phyloP scores from a whole-genome alignment of 2,113 vertebrate species.

The Mola mola region DNA sequence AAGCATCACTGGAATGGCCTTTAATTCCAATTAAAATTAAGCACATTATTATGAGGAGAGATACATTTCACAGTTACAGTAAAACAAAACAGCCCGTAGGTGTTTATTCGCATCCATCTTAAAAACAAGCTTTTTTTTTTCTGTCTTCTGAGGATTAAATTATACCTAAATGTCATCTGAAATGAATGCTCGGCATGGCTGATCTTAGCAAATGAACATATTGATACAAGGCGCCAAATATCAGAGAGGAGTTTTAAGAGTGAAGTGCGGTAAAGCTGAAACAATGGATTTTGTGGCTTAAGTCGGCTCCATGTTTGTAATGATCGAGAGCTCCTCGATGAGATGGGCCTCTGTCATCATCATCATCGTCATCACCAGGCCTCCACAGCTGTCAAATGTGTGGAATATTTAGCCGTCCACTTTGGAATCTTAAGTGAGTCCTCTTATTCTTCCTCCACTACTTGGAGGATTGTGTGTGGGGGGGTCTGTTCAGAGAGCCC shows the following conservation, averaged over 20 bases:
- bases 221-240: constrained; percentile 40
- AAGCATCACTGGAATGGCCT: constrained; percentile 69
- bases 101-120: constrained; percentile 47
- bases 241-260: constrained; percentile 6
- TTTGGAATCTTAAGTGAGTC: constrained; percentile 40
- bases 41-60: constrained; percentile 29
- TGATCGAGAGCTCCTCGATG: not conserved
- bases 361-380: constrained; percentile 3
- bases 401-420: constrained; percentile 17
- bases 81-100: constrained; percentile 59
- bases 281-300: not conserved
- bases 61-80: constrained; percentile 20
- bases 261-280: not conserved
- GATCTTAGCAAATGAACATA: constrained; percentile 58
- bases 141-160: constrained; percentile 41
- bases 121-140: constrained; percentile 46
- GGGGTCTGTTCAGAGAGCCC: constrained; percentile 34
- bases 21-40: constrained; percentile 64
- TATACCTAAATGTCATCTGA: constrained; percentile 69
- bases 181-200: constrained; percentile 33
- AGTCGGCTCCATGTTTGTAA: not conserved
- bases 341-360: constrained; percentile 32
- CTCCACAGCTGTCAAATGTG: constrained; percentile 8
- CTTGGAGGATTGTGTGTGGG: constrained; percentile 39
- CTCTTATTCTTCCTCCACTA: constrained; percentile 36